Percentiles rank a stretch among this genome's conserved stretches.
These are phyloP conservation scores for Copsychus sechellarum DNA, from an alignment of 2,113 vertebrate genomes.

Conservation along the genomic window DNA sequence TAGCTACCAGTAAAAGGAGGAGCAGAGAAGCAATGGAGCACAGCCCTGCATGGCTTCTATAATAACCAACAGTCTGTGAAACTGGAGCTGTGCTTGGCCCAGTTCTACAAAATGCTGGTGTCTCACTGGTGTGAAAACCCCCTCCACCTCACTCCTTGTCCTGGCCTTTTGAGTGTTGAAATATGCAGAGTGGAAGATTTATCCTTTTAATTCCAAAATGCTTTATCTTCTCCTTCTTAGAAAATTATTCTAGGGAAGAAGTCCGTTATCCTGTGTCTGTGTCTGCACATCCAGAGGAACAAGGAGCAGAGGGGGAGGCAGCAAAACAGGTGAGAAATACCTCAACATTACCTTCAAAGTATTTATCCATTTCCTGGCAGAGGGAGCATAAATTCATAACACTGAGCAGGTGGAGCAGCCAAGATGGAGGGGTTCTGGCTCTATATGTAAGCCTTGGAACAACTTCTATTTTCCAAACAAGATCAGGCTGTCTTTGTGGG, in stretches of 20 bases:
- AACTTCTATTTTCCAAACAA: not conserved
- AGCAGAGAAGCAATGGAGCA: not conserved
- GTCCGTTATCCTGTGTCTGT: not conserved
- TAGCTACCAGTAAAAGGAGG: not conserved
- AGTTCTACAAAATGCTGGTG: not conserved
- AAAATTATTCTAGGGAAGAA: not conserved
- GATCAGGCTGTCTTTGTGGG: not conserved
- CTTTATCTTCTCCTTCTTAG: not conserved
- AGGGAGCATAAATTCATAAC: not conserved
- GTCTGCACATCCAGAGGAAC: not conserved
- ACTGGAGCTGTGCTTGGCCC: not conserved
- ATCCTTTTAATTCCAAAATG: not conserved
- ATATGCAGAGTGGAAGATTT: not conserved
- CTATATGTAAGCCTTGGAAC: not conserved
- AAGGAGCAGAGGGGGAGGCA: not conserved
- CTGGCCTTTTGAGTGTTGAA: not conserved
- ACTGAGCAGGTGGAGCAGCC: not conserved
- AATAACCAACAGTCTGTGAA: not conserved
- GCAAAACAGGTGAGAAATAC: not conserved
- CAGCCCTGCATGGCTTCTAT: not conserved
- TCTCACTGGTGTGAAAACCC: not conserved
- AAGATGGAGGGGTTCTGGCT: not conserved
- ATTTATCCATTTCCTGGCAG: not conserved
- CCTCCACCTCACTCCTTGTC: not conserved
- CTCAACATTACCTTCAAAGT: not conserved